Percentiles rank a stretch among this genome's conserved stretches.
Evolutionary conservation across 64 coral and sea anemone genomes (phyloP).

Genomic region (Exaiptasia diaphana): DNA sequence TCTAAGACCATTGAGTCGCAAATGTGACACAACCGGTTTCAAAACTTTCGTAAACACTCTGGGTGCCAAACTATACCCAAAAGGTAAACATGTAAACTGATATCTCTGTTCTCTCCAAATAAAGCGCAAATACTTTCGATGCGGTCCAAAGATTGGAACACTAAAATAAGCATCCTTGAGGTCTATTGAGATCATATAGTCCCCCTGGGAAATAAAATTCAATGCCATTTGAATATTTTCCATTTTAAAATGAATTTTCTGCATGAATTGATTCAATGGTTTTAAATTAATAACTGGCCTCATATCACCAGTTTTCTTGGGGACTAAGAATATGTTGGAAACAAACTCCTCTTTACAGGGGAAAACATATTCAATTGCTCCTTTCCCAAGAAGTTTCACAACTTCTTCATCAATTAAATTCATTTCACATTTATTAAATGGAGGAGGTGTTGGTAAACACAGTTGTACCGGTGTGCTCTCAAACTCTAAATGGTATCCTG

Average conservation of each 20-base stretch:
- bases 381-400: constrained; percentile 38
- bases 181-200: constrained; percentile 54
- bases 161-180: constrained; percentile 73
- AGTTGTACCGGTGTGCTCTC: not conserved
- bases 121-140: constrained; percentile 68
- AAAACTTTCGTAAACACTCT: constrained; percentile 69
- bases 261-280: constrained; percentile 41
- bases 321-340: constrained; percentile 42
- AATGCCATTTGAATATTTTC: constrained; percentile 55
- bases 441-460: constrained; percentile 27
- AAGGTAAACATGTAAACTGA: constrained; percentile 63
- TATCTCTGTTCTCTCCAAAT: constrained; percentile 35
- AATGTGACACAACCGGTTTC: constrained; percentile 45
- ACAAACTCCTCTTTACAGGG: constrained; percentile 48
- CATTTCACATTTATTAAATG: constrained; percentile 1
- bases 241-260: constrained; percentile 65
- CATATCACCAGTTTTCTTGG: constrained; percentile 57
- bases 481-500: constrained; percentile 82
- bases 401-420: constrained; percentile 61
- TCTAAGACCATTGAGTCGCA: constrained; percentile 38
- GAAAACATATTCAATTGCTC: constrained; percentile 14
- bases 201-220: constrained; percentile 16
- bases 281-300: constrained; percentile 66
- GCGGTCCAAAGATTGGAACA: constrained; percentile 23
- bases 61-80: constrained; percentile 69